Evolutionary conservation across 2,113 vertebrate species (phyloP).

Genomic region (Gorsachius goisagi): DNA sequence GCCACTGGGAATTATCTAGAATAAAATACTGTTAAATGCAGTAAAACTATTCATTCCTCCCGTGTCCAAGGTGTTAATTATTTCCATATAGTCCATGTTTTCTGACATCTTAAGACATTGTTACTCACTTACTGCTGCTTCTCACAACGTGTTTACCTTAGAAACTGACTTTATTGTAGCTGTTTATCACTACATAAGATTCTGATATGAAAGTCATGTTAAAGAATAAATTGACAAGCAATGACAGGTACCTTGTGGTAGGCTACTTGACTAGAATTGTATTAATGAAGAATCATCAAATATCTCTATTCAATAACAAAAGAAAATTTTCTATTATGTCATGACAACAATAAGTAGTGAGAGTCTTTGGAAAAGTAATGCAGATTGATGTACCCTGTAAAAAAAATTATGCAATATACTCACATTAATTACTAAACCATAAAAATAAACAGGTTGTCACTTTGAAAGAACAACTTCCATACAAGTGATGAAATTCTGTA

Average conservation of each 20-base stretch:
- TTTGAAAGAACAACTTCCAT: neutral
- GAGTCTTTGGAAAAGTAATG: neutral
- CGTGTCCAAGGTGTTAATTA: neutral
- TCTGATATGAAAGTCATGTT: neutral
- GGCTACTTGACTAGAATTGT: neutral
- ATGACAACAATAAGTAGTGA: neutral
- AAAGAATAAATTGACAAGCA: neutral
- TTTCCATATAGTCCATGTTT: neutral
- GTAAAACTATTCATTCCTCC: neutral
- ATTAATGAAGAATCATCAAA: neutral
- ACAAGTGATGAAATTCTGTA: neutral
- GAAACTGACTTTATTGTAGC: neutral
- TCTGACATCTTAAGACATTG: neutral
- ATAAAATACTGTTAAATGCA: neutral
- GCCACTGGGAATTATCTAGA: neutral
- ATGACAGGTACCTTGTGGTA: neutral
- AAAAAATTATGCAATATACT: neutral
- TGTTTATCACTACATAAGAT: neutral
- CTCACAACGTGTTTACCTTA: constrained; percentile 5
- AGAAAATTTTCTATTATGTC: neutral
- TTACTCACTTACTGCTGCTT: neutral
- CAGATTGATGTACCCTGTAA: neutral
- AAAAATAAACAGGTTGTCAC: neutral
- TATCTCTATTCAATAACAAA: neutral
- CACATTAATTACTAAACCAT: neutral